These are phyloP conservation scores for Crotalus horridus DNA, from an alignment of 2,113 vertebrate species.

Conservation along the genomic window DNA sequence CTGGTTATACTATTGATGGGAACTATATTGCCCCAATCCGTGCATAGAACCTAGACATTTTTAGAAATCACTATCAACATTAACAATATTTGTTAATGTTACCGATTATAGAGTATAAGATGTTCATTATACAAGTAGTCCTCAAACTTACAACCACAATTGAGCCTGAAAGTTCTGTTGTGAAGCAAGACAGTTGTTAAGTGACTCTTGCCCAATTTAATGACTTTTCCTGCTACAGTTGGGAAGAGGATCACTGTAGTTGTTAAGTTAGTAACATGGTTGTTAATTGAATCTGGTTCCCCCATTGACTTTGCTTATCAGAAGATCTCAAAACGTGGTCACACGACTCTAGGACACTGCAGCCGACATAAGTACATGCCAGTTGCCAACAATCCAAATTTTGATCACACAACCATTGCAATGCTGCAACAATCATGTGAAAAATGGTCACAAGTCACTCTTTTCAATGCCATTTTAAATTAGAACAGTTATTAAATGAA, in stretches of 20 bases:
- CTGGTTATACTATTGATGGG: not conserved
- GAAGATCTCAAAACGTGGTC: no score
- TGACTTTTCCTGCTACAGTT: no score
- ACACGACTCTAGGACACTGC: no score
- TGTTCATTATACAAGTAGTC: not conserved
- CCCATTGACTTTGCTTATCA: no score
- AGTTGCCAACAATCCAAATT: not conserved
- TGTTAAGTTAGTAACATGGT: no score
- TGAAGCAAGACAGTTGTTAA: no score
- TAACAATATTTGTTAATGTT: not conserved
- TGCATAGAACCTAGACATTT: not conserved
- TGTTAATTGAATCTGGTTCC: no score
- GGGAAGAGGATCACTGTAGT: no score
- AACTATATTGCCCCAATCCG: not conserved
- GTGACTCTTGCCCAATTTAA: no score
- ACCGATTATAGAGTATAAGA: not conserved
- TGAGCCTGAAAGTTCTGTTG: no score
- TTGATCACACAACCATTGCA: not conserved
- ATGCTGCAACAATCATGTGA: not conserved
- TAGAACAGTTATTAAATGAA: not conserved
- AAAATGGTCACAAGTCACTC: not conserved
- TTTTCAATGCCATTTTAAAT: not conserved
- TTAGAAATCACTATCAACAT: not conserved
- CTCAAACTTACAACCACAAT: no score
- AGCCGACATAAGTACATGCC: not conserved